Evolutionary conservation across 2,113 vertebrate species (phyloP), one percentile per base, ranked within the genome.

Genomic region (Sporophila hypoxantha): DNA sequence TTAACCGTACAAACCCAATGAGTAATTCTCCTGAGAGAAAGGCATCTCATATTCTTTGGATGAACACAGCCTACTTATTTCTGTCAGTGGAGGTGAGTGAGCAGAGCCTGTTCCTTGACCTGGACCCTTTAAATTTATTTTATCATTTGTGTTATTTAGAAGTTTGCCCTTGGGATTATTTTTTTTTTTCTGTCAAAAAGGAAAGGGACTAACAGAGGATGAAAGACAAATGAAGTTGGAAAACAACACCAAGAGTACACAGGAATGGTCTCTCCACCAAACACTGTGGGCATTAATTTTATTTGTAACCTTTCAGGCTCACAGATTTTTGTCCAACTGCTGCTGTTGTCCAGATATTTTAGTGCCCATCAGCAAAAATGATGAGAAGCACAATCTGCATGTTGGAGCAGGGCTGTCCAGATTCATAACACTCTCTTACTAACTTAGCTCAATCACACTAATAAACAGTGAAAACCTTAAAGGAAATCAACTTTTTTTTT

Each of bases 231-330:
- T 12, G 5, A 71, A 53, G 12, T 19, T 66, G 65, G 41, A 52
- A 89, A 57, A 10, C 18, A 60, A 16, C 50, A 29, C 15, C 55
- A 44, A 42, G 14, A 41, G 13, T 10, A 49, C 16, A 5, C 12
- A 29, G 34, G 10, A 30, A n/a, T 56, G 23, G 2, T 57, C 20
- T n/a, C 56, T 42, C 32, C 50, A 65, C 5, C 41, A 65, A 52
- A 26, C 12, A 17, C 10, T 20, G 4, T 5, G 12, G 7, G 4
- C 0, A 6, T 39, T 19, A 8, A 22, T 21, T 13, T 39, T 21
- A 14, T 65, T 79, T 67, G 27, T 37, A 60, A 41, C 17, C 10
- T 77, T 46, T 74, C 29, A 50, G 16, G 34, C 22, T 70, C n/a
- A 14, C 17, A 55, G n/a, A 34, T 53, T 52, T 76, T 27, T 56